A percentile compares a stretch with the other conserved stretches of the same genome.
Conservation (phyloP, 1,140 invertebrate species). For the Caenorhabditis remanei region DNA sequence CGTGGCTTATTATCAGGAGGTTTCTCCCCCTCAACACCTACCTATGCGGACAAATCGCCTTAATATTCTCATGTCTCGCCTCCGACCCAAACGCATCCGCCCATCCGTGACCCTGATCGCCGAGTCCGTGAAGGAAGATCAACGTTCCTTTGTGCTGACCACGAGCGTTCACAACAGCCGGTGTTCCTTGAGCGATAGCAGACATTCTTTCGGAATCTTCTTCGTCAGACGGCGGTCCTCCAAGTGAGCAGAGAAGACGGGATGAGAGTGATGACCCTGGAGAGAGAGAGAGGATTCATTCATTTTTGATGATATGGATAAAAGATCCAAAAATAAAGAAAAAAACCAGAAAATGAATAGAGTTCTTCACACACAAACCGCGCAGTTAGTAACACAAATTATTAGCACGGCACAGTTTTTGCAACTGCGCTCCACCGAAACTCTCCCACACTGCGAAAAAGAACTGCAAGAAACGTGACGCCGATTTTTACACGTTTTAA, state of each 20-base stretch:
- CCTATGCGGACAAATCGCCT: slow-evolving; percentile 75
- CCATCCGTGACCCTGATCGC: slow-evolving; percentile 76
- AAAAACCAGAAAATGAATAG: not conserved
- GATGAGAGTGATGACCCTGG: slow-evolving; percentile 45
- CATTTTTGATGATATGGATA: not conserved
- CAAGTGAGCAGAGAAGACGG: slow-evolving; percentile 43
- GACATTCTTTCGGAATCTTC: slow-evolving; percentile 7
- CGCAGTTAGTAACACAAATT: no score
- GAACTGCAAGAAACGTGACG: no score
- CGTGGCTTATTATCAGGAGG: no score
- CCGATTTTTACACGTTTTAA: no score
- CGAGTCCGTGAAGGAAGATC: slow-evolving; percentile 78
- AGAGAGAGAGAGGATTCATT: not conserved
- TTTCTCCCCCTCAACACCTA: slow-evolving; percentile 16
- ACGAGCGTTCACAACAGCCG: slow-evolving; percentile 3
- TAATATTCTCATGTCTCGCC: slow-evolving; percentile 67
- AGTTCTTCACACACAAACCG: no score
- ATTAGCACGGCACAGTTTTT: no score
- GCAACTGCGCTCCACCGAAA: no score
- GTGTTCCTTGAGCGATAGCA: not conserved
- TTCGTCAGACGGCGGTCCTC: slow-evolving; percentile 27
- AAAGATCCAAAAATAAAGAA: not conserved
- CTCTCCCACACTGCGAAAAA: no score
- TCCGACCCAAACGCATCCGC: slow-evolving; percentile 65
- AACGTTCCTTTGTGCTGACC: slow-evolving; percentile 56